Base-by-base conservation (phyloP, 2,888 invertebrate genomes). In the Copidosoma aretas region DNA sequence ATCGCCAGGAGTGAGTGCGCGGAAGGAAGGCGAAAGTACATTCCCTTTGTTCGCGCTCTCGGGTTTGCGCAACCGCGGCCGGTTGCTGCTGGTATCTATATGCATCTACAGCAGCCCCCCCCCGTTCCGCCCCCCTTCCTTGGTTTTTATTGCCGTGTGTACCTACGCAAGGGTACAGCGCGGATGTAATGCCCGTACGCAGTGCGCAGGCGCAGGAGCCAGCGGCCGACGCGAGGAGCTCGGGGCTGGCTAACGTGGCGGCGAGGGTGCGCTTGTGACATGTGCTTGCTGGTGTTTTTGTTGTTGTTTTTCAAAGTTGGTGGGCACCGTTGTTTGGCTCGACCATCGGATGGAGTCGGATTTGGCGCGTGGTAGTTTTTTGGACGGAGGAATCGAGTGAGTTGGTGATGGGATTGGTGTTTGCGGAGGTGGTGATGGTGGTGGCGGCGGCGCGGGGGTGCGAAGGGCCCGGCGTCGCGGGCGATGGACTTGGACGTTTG, bases 401-500 rank as follows among this genome's bases (percentile, higher is more conserved):
- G n/a, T n/a, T 17, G 51, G n/a, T 10, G 43, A 19, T 57, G 14
- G 19, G 39, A 39, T 39, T 39, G 39, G n/a, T 32, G 39, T 19
- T 19, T 19, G 32, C n/a, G 32, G 10, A 25, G 56, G 4, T 8
- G 10, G 8, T 41, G 41, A 8, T 41, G 41, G 12, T 10, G 41
- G 41, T 41, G 41, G 8, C 41, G 8, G 32, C n/a, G 57, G 57
- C 21, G n/a, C 14, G 14, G 32, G 19, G 19, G 22, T 22, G 39
- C n/a, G 46, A 32, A 59, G 19, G 49, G 59, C 8, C 21, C 53
- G 46, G 43, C 17, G 17, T 8, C 19, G 54, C 19, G 57, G 19
- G 41, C 41, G 10, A 67, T 57, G 61, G 41, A 58, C 62, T 58
- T 58, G 21, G 14, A n/a, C 51, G 43, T 41, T 62, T 43, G 58